Evolutionary conservation across 53 echinoderm and acorn worm genomes (phyloP), one percentile per base, ranked within the genome.

Genomic region (Henricia sp.): DNA sequence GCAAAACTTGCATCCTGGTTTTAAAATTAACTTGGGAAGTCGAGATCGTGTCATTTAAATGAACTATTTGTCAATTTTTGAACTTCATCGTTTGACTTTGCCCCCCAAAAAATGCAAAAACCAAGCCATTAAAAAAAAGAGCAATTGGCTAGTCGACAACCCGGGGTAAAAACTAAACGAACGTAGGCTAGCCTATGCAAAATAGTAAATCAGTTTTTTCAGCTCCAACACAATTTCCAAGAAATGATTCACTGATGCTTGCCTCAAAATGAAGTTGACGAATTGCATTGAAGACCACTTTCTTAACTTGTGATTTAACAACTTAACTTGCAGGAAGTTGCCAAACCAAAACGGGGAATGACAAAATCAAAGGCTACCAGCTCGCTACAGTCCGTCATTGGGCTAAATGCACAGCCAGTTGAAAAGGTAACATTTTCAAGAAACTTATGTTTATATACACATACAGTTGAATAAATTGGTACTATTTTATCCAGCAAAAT

Each of bases 281-380:
- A n/a, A n/a, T n/a, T n/a, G n/a, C n/a, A n/a, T n/a, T n/a, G n/a
- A n/a, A n/a, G n/a, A n/a, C n/a, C n/a, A n/a, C n/a, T n/a, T n/a
- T n/a, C n/a, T n/a, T n/a, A n/a, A n/a, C n/a, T n/a, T n/a, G n/a
- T n/a, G n/a, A n/a, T n/a, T n/a, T n/a, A n/a, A n/a, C n/a, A n/a
- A n/a, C n/a, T 51, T 10, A 23, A 34, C 35, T 52, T 68, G 74
- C 91, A 93, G 82, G 82, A 88, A n/a, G n/a, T n/a, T 14, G n/a
- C 68, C 4, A 95, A 72, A 53, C 55, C 86, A 42, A 89, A 86
- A 32, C 52, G 74, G 28, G 62, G 83, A 25, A 74, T 95, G 88
- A 70, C 60, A 9, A 95, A 95, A 62, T 89, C 93, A 37, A 95
- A 93, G 67, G 93, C 89, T 28, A 93, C 95, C 16, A 86, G 86